Percentiles rank a stretch among this genome's conserved stretches.
phyloP scores from a whole-genome alignment of 1,140 invertebrate genomes.

The Neotoxoptera formosana region DNA sequence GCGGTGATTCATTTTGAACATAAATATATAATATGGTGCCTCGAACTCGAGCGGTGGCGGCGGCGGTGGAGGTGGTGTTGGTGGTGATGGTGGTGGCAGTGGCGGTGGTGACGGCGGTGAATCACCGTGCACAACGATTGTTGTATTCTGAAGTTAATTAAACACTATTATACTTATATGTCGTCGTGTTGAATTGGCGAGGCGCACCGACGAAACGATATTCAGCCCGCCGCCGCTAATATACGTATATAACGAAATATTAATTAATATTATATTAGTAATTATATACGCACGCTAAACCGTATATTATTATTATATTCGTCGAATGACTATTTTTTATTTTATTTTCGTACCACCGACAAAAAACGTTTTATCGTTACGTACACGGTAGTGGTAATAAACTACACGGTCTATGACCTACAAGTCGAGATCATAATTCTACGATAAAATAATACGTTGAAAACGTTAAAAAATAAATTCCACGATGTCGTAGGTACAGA shows the following conservation, averaged over 20 bases:
- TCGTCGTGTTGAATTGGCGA: not conserved
- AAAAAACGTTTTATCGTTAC: not conserved
- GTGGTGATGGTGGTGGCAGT: too few relatives aligned
- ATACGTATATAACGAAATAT: not conserved
- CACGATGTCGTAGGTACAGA: too few relatives aligned
- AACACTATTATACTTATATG: not conserved
- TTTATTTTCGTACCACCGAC: not conserved
- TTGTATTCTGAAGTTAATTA: not conserved
- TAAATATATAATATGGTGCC: not conserved
- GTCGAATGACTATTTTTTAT: not conserved
- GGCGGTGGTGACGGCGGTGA: too few relatives aligned
- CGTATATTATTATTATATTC: too few relatives aligned
- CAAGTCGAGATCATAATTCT: not conserved
- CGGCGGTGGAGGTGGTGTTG: too few relatives aligned
- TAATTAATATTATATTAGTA: not conserved
- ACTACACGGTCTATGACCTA: not conserved
- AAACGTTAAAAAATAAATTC: not conserved
- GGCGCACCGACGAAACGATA: not conserved
- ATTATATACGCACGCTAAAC: not conserved
- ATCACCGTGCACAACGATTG: not conserved
- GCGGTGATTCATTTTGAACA: not conserved
- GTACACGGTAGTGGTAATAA: not conserved
- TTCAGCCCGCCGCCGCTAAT: not conserved
- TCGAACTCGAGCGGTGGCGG: not conserved
- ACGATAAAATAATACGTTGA: not conserved